Conservation (phyloP, 2,797 vertebrate genomes). For the Pseudomugil gertrudae region DNA sequence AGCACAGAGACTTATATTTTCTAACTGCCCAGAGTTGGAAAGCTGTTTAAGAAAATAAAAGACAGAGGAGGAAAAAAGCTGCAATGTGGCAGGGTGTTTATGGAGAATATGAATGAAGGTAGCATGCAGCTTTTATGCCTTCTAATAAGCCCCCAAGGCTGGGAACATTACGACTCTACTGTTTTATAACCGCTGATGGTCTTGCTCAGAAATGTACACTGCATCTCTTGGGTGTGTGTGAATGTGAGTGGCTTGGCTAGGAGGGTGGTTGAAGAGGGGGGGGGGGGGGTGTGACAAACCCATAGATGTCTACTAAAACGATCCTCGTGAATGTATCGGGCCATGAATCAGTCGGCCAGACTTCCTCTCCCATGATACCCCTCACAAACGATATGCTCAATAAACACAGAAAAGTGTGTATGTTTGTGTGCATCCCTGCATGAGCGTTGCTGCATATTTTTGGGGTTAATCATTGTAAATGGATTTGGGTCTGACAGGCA, state of each 20-base stretch:
- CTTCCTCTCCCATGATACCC: conserved; percentile 64
- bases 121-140: conserved; percentile 83
- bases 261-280: conserved; percentile 3
- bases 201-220: conserved; percentile 70
- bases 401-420: conserved; percentile 59
- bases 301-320: conserved; percentile 57
- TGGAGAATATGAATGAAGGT: conserved; percentile 83
- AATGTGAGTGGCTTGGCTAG: conserved; percentile 6
- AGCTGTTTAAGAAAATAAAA: conserved; percentile 24
- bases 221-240: conserved; percentile 46
- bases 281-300: conserved; percentile 13
- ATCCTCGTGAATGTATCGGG: conserved; percentile 70
- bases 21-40: conserved; percentile 66
- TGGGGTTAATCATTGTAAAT: conserved; percentile 55
- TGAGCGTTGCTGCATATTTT: conserved; percentile 17
- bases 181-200: conserved; percentile 80
- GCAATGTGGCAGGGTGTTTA: conserved; percentile 71
- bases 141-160: conserved; percentile 83
- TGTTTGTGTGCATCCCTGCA: not conserved
- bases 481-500: conserved; percentile 68
- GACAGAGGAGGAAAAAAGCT: conserved; percentile 24
- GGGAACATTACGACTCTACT: conserved; percentile 79
- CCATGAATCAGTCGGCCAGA: conserved; percentile 72
- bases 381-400: conserved; percentile 71
- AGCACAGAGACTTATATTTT: conserved; percentile 75